Evolutionary conservation across 2,888 invertebrate species (phyloP).

Genomic region (Tuberolachnus salignus): DNA sequence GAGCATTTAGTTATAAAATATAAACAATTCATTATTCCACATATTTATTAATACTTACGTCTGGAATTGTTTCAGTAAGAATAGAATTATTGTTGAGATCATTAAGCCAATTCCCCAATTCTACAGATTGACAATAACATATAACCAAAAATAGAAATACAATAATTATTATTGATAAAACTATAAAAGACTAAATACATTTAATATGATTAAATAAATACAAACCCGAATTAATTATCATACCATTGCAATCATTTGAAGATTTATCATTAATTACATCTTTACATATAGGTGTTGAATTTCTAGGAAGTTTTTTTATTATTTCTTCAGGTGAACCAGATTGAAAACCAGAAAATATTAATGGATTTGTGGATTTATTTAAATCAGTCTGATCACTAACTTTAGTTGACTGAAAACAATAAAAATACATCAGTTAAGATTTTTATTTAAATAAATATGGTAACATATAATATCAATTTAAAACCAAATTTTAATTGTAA

Average conservation of each 20-base stretch:
- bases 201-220: background rate
- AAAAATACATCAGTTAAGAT: background rate
- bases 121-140: background rate
- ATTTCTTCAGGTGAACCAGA: background rate
- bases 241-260: background rate
- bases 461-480: too few relatives aligned
- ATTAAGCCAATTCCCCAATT: slow-evolving; percentile 31
- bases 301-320: slow-evolving; percentile 13
- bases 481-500: too few relatives aligned
- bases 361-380: slow-evolving; percentile 2
- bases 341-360: background rate
- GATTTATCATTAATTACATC: slow-evolving; percentile 5
- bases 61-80: slow-evolving; percentile 24
- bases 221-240: slow-evolving; percentile 4
- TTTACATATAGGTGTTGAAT: background rate
- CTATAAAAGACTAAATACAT: background rate
- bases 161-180: background rate
- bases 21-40: background rate
- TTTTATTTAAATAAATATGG: too few relatives aligned
- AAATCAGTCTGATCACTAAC: background rate
- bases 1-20: too few relatives aligned
- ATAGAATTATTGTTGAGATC: slow-evolving; percentile 12
- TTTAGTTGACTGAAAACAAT: background rate
- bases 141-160: background rate
- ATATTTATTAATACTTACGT: slow-evolving; percentile 26